Conservation (phyloP, 2,888 invertebrate genomes). For the Drosophila lacicola region DNA sequence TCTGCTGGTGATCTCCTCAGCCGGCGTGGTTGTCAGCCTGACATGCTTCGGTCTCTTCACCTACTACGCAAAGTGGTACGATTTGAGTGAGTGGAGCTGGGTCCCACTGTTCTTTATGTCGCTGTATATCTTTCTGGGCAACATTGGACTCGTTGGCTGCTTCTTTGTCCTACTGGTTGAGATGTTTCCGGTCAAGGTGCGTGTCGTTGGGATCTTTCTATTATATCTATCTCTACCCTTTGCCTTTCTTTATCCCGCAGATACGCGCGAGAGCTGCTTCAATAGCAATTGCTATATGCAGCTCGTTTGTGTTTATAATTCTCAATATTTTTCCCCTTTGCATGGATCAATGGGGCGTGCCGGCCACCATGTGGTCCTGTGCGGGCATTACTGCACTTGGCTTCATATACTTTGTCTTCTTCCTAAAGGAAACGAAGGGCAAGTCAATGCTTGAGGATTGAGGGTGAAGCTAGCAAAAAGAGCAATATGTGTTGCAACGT, state of each 20-base stretch:
- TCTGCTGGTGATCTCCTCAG: constrained; percentile 75
- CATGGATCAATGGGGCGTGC: constrained; percentile 60
- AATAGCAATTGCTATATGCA: constrained; percentile 66
- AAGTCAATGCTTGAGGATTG: constrained; percentile 67
- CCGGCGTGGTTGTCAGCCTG: constrained; percentile 74
- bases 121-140: constrained; percentile 78
- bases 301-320: constrained; percentile 69
- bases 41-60: constrained; percentile 74
- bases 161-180: constrained; percentile 82
- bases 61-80: constrained; percentile 48
- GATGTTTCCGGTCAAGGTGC: constrained; percentile 82
- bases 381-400: constrained; percentile 55
- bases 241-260: constrained; percentile 44
- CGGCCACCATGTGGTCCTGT: constrained; percentile 75
- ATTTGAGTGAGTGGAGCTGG: constrained; percentile 72
- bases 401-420: constrained; percentile 64
- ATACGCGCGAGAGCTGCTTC: constrained; percentile 77
- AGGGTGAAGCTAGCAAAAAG: not conserved
- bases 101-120: constrained; percentile 80
- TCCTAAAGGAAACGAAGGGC: constrained; percentile 80
- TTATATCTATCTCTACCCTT: not conserved
- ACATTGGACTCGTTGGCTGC: constrained; percentile 80
- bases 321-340: constrained; percentile 80
- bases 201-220: not conserved
- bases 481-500: not conserved